These are phyloP conservation scores for Tigriopus japonicus DNA, from an alignment of 1,140 invertebrate species.

Conservation along the genomic window DNA sequence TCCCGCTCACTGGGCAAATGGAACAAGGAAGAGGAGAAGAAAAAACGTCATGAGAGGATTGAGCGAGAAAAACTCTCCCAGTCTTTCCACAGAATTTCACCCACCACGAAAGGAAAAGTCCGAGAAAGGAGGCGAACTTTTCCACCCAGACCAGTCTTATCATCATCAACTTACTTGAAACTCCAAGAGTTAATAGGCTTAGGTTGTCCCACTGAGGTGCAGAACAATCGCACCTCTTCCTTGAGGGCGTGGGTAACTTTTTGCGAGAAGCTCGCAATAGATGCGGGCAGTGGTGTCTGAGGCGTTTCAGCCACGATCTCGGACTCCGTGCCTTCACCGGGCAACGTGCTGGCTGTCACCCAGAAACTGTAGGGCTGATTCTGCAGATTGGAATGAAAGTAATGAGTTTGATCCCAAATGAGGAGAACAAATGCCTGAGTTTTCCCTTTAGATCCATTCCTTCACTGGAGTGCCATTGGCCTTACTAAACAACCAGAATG, in stretches of 20 bases:
- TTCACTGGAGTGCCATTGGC: not conserved
- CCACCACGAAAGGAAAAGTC: too few species aligned
- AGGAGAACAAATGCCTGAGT: not conserved
- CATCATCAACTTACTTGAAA: conserved; percentile 10
- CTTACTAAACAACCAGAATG: too few species aligned
- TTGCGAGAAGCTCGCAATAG: conserved; percentile 16
- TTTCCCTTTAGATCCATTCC: not conserved
- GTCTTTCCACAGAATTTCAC: too few species aligned
- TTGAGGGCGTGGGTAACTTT: conserved; percentile 31
- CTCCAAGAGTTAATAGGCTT: conserved; percentile 17
- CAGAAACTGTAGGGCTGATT: conserved; percentile 36
- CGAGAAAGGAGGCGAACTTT: too few species aligned
- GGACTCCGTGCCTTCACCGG: conserved; percentile 32
- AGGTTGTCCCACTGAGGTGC: conserved; percentile 38
- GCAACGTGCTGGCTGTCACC: conserved; percentile 38
- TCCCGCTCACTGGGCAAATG: conserved; percentile 16
- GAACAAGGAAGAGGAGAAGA: too few species aligned
- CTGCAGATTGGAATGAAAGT: not conserved
- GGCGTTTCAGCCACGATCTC: conserved; percentile 16
- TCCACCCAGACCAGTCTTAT: too few species aligned
- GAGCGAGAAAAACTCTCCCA: too few species aligned
- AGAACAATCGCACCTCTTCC: conserved; percentile 35
- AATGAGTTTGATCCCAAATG: not conserved
- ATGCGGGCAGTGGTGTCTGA: conserved; percentile 11
- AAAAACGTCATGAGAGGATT: too few species aligned